Evolutionary conservation across 1,140 invertebrate genomes (phyloP), one percentile per base, ranked within the genome.

Genomic region (Pantala flavescens): DNA sequence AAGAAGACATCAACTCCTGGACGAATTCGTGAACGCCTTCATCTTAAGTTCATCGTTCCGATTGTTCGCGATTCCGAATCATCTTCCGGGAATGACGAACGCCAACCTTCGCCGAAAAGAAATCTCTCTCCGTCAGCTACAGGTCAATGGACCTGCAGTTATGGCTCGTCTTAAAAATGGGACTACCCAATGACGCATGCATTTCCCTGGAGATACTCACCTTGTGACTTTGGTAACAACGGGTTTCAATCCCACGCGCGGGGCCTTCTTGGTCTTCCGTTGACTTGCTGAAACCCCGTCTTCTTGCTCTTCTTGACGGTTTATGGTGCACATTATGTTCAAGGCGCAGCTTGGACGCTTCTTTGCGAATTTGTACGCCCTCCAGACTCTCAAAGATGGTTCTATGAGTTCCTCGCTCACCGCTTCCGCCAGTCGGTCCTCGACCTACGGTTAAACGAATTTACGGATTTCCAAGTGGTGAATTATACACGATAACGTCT

Each of bases 391-490:
- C 9, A 92, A 85, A 23, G 92, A 84, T 0, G 91, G 91, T 78
- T 90, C 90, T 43, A 93, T 90, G 23, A 93, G 85, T 81, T 93
- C 91, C 78, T 91, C 83, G 82, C 93, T 93, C 23, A 94, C 86
- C 0, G 89, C 89, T 76, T 93, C 90, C 23, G 90, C 90, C 24
- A 93, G 79, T 80, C 88, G 88, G 79, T 90, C 87, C n/a, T 90
- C 90, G 0, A 93, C 82, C 77, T 90, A 88, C 79, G n/a, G 12
- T 16, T 7, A 21, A 7, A 63, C 28, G 28, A 36, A 9, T 36
- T 36, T 2, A 9, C 9, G 28, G 3, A 36, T 36, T 36, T 36
- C 2, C 2, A 9, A 36, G 28, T 36, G 28, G 9, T 36, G 28
- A 36, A 36, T 2, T 36, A 9, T 9, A 36, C 28, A 5, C 28